Base-by-base conservation (phyloP, 2,888 invertebrate genomes). In the Leistus spinibarbis region DNA sequence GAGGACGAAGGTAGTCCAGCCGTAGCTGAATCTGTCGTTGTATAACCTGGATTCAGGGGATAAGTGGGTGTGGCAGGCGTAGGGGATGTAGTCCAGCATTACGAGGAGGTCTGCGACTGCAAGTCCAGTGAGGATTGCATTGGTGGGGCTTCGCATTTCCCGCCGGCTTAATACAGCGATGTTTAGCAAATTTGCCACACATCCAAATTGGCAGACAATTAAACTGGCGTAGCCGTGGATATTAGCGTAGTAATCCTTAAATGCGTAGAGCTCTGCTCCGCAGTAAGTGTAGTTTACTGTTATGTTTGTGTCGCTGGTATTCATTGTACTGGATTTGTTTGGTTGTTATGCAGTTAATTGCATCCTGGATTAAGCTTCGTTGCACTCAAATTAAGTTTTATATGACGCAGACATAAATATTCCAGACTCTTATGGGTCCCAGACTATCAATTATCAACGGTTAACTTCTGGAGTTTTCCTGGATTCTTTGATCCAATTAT, bases 71-170 rank as follows among this genome's bases (percentile, higher is more conserved):
- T 95, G 94, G 70, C 93, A 89, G 1, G 94, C 92, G 84, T 94
- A 97, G 0, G 97, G 97, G 78, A 98, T 93, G 85, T 97, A 98
- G 81, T 96, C 96, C 81, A 97, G 88, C 93, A 98, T 97, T 16
- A 97, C 97, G n/a, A 96, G 89, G 40, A 98, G 89, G 84, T 98
- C 98, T 16, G 97, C 95, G 7, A 97, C 92, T 0, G 98, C 98
- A 27, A 96, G 88, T 3, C 94, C 95, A 0, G 96, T 96, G 56
- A 98, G 90, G 76, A 98, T 96, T 69, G 94, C 91, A 86, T 98
- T 98, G 24, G 96, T 97, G 2, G 97, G 93, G 76, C 95, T 95
- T 77, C 90, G 88, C 96, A 98, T 97, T 85, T 97, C 95, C 27
- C 93, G 91, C 13, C 95, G 90, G 7, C 96, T 94, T 69, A 98